Evolutionary conservation across 1,140 invertebrate genomes (phyloP).

Genomic region (Bradysia coprophila): DNA sequence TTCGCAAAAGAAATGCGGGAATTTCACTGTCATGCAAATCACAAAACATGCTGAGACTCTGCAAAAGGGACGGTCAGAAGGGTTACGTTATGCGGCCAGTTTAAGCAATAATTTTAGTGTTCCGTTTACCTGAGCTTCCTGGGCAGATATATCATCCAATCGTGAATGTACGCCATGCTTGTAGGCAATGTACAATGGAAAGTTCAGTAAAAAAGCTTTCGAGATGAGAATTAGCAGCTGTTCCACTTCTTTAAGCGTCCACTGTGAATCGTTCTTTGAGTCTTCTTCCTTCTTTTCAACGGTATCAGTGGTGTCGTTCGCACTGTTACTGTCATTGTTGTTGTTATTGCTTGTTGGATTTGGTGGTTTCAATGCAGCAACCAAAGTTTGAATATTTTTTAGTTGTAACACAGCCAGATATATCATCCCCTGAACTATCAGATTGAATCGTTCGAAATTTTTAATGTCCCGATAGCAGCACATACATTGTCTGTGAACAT

Average conservation of each 20-base stretch:
- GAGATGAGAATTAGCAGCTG: conserved; percentile 58
- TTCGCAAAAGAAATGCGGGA: conserved; percentile 69
- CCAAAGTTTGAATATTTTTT: conserved; percentile 45
- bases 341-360: neutral
- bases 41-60: conserved; percentile 62
- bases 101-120: no score
- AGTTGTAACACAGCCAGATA: conserved; percentile 50
- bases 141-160: conserved; percentile 54
- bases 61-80: neutral
- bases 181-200: conserved; percentile 81
- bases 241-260: conserved; percentile 57
- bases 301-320: neutral
- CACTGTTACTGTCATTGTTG: neutral
- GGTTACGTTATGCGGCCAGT: no score
- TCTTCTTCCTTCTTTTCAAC: conserved; percentile 6
- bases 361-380: conserved; percentile 13
- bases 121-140: conserved; percentile 37
- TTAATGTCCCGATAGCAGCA: conserved; percentile 79
- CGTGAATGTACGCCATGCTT: conserved; percentile 63
- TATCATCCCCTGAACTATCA: conserved; percentile 66
- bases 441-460: conserved; percentile 76
- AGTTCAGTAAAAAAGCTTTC: conserved; percentile 71
- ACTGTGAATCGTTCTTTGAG: conserved; percentile 25
- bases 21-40: conserved; percentile 86
- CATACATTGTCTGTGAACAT: conserved; percentile 58